These are phyloP conservation scores for Drosophila conformis DNA, from an alignment of 2,888 invertebrate genomes.

Conservation along the genomic window DNA sequence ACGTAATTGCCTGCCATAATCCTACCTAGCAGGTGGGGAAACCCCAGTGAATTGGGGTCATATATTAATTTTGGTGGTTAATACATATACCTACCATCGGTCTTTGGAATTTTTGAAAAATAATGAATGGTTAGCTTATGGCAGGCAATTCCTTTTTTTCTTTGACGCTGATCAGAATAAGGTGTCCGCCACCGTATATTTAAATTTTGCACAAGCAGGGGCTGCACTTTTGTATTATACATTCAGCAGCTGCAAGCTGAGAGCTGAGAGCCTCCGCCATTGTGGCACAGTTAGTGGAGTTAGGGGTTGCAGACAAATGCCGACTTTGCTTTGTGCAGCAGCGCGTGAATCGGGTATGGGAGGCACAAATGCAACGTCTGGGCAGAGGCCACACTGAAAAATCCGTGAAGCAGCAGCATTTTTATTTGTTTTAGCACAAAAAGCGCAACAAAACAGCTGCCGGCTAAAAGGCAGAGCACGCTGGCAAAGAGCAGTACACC, in stretches of 20 bases:
- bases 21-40: too few relatives aligned
- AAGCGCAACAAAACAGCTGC: constrained; percentile 68
- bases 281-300: constrained; percentile 47
- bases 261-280: constrained; percentile 45
- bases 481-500: constrained; percentile 47
- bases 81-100: too few relatives aligned
- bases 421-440: constrained; percentile 77
- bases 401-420: constrained; percentile 47
- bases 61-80: too few relatives aligned
- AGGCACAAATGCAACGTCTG: constrained; percentile 66
- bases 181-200: too few relatives aligned
- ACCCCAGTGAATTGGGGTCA: too few relatives aligned
- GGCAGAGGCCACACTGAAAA: constrained; percentile 40
- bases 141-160: too few relatives aligned
- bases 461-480: constrained; percentile 48
- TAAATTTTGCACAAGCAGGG: constrained; percentile 53
- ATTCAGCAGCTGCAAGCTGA: constrained; percentile 28
- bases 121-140: too few relatives aligned
- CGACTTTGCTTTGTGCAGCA: constrained; percentile 82
- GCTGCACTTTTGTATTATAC: constrained; percentile 32
- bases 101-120: too few relatives aligned
- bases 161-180: too few relatives aligned
- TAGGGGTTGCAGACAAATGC: constrained; percentile 53
- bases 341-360: constrained; percentile 68
- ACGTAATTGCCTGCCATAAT: too few relatives aligned